Conservation (phyloP, 2,888 invertebrate species). For the Allolobophora icterica region DNA sequence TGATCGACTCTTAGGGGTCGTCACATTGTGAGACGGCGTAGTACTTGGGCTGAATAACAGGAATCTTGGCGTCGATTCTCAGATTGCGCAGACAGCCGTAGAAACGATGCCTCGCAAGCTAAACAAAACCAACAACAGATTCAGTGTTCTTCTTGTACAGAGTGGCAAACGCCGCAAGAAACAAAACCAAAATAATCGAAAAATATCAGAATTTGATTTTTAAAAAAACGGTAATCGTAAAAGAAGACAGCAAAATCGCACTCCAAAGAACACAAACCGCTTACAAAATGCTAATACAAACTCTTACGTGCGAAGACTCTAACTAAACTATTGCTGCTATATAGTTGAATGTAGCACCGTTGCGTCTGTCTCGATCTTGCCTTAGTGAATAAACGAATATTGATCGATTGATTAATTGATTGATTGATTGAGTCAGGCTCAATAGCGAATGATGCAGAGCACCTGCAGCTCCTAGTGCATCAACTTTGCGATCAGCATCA, state of each 20-base stretch:
- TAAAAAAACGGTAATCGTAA: neutral
- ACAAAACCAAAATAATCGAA: neutral
- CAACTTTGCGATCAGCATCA: neutral
- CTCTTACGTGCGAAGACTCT: too few species aligned
- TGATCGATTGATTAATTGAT: too few species aligned
- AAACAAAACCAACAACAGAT: neutral
- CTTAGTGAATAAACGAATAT: too few species aligned
- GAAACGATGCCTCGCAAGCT: slow-evolving; percentile 37
- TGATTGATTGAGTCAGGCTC: neutral
- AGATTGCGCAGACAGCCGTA: slow-evolving; percentile 31
- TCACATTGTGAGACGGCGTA: slow-evolving; percentile 35
- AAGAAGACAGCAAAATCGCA: neutral
- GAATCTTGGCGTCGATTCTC: slow-evolving; percentile 32
- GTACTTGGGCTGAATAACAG: slow-evolving; percentile 33
- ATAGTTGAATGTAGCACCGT: too few species aligned
- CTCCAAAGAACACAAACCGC: too few species aligned
- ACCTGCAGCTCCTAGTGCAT: neutral
- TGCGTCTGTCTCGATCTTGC: too few species aligned
- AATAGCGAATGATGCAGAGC: neutral
- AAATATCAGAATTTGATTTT: neutral
- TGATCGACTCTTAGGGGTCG: neutral
- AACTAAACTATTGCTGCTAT: too few species aligned
- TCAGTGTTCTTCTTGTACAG: neutral
- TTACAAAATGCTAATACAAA: too few species aligned
- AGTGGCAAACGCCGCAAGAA: neutral